phyloP scores from a whole-genome alignment of 2,888 invertebrate genomes.

The Meghimatium bilineatum region DNA sequence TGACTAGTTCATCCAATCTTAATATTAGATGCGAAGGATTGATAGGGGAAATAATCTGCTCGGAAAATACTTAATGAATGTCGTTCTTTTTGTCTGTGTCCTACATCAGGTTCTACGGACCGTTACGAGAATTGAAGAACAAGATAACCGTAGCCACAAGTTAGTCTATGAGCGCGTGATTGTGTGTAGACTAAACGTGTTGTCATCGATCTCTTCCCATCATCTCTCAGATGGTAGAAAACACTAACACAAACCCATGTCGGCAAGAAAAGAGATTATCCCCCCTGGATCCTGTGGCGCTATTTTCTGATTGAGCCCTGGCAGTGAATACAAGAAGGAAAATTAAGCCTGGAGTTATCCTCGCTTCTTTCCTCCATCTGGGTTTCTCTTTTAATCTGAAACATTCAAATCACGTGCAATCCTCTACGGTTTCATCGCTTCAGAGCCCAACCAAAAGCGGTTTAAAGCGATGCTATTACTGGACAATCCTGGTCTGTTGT shows the following conservation, averaged over 20 bases:
- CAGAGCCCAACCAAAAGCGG: conserved; percentile 17
- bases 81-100: background rate
- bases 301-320: conserved; percentile 30
- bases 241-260: background rate
- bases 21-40: too few relatives aligned
- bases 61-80: background rate
- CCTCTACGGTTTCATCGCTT: conserved; percentile 22
- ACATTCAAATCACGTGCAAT: conserved; percentile 38
- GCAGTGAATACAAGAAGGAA: conserved; percentile 30
- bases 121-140: background rate
- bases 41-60: too few relatives aligned
- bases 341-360: conserved; percentile 26
- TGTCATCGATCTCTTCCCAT: conserved; percentile 19
- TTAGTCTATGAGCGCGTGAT: background rate
- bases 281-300: conserved; percentile 21
- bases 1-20: too few relatives aligned
- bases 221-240: background rate
- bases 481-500: background rate
- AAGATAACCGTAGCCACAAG: background rate
- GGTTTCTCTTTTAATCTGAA: conserved; percentile 18
- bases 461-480: conserved; percentile 40
- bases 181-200: conserved; percentile 23
- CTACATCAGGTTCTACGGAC: background rate
- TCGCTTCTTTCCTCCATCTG: conserved; percentile 11
- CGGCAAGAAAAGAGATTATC: conserved; percentile 24